Evolutionary conservation across 2,888 invertebrate genomes (phyloP).

Genomic region (Latrodectus hesperus): DNA sequence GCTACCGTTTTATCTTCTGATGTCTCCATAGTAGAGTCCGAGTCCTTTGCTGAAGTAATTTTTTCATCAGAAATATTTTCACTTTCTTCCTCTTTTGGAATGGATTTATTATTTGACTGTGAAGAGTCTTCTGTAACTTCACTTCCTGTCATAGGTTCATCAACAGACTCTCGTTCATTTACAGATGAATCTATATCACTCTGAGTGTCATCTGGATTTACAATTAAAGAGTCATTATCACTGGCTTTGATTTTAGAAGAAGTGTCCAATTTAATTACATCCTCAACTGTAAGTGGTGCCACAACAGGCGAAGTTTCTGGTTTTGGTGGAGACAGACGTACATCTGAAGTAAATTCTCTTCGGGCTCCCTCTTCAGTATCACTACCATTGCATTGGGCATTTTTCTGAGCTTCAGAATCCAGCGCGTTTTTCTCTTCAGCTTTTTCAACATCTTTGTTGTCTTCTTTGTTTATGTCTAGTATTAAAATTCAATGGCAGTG

Average conservation of each 20-base stretch:
- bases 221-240: conserved; percentile 75
- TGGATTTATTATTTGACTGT: not conserved
- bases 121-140: conserved; percentile 22
- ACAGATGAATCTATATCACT: conserved; percentile 74
- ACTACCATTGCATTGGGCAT: conserved; percentile 43
- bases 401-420: conserved; percentile 48
- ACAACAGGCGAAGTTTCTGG: conserved; percentile 71
- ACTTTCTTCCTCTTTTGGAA: not conserved
- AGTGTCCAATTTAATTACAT: conserved; percentile 72
- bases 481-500: conserved; percentile 67
- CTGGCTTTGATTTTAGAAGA: conserved; percentile 68
- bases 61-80: conserved; percentile 12
- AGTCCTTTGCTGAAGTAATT: conserved; percentile 11
- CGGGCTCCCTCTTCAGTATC: conserved; percentile 71
- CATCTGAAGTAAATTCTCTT: not conserved
- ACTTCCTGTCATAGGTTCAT: conserved; percentile 22
- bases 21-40: conserved; percentile 13
- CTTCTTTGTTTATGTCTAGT: conserved; percentile 65
- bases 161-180: conserved; percentile 69
- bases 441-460: conserved; percentile 53
- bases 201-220: conserved; percentile 75
- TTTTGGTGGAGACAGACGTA: conserved; percentile 68
- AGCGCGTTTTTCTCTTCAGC: conserved; percentile 29
- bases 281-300: conserved; percentile 72
- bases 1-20: conserved; percentile 30